Evolutionary conservation across 1,140 invertebrate species (phyloP), one percentile per base, ranked within the genome.

Genomic region (Dinoponera quadriceps): DNA sequence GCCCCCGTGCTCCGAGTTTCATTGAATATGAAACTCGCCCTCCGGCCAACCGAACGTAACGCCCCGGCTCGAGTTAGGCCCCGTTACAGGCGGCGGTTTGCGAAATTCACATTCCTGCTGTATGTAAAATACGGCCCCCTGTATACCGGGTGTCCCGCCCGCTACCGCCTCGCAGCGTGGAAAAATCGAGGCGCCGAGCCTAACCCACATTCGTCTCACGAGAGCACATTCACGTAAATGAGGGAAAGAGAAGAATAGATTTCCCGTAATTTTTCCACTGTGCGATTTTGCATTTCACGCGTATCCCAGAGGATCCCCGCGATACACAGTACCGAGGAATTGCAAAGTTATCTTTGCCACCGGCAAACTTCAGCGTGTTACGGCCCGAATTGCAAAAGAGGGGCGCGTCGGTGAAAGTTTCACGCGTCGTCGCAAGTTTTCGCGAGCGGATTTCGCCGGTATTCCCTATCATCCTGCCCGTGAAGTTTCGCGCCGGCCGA

Each of bases 21-120:
- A 73, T 73, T 73, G 71, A 73, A 73, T 73, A 73, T 44, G 71
- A 60, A 60, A 73, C 55, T 60, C 55, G 22, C 71, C 71, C 71
- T 60, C 71, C 33, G 71, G 71, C 71, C 22, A 73, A 59, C 3
- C 55, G 55, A 73, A 59, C 55, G 55, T 44, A 44, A 44, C 38
- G 38, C 9, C 38, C 54, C 20, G 7, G n/a, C 20, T 9, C 54
- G 54, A 55, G 54, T 55, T 55, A 44, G 57, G 22, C 29, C 22
- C 71, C 38, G 18, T 22, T 55, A 44, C 38, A 44, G 38, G 7
- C 38, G 38, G 38, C 33, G 33, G 38, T 44, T 7, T 22, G n/a
- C 11, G 18, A 60, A 57, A 73, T 60, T 59, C 22, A 33, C 33
- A 7, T 33, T 33, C 33, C 33, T 33, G 29, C 16, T 73, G 38